Percentiles rank a stretch among this genome's conserved stretches.
phyloP scores from a whole-genome alignment of 2,113 vertebrate species.

The Panthera leo region DNA sequence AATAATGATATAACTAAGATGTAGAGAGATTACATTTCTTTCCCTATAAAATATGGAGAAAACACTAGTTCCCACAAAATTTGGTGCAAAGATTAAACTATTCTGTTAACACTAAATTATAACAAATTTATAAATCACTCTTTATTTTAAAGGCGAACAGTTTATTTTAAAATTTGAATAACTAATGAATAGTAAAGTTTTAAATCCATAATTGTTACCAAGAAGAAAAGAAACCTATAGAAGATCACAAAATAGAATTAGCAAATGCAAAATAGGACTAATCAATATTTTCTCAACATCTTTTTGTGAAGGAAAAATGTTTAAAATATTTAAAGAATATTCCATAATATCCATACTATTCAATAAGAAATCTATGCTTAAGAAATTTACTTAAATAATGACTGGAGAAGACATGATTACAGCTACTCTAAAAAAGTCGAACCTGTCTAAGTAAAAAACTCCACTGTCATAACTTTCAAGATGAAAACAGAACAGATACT shows the following conservation, averaged over 20 bases:
- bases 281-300: slow-evolving; percentile 6
- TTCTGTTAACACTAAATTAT: neutral
- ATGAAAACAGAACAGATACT: neutral
- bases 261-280: slow-evolving; percentile 20
- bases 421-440: neutral
- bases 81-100: slow-evolving; percentile 8
- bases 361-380: neutral
- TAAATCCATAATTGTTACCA: slow-evolving; percentile 29
- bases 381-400: slow-evolving; percentile 20
- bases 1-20: slow-evolving; percentile 33
- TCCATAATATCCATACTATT: neutral
- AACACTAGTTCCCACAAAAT: neutral
- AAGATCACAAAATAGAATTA: slow-evolving; percentile 21
- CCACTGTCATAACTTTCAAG: neutral
- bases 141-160: neutral
- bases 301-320: slow-evolving; percentile 26
- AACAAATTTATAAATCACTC: neutral
- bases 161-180: neutral
- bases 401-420: neutral
- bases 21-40: neutral
- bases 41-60: neutral
- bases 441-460: neutral
- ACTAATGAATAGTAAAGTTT: neutral
- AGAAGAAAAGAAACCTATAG: neutral
- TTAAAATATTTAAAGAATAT: slow-evolving; percentile 39